A percentile compares a stretch with the other conserved stretches of the same genome.
phyloP scores from a whole-genome alignment of 2,113 vertebrate genomes.

The Callipepla squamata region DNA sequence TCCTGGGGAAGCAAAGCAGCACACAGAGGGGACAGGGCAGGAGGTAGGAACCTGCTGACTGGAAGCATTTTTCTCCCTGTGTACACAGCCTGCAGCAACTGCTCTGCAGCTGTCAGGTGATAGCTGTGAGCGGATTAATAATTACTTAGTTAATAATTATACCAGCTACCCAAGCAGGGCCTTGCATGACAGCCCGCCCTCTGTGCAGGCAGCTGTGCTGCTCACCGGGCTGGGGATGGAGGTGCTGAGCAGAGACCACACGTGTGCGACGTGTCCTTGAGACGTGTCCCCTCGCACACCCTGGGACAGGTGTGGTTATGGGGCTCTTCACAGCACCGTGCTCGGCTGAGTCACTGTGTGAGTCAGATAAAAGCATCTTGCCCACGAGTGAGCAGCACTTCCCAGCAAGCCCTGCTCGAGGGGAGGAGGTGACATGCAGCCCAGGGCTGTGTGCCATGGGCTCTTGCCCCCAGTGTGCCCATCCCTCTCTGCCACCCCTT shows the following conservation, averaged over 20 bases:
- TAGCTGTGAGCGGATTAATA: not conserved
- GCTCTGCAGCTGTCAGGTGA: not conserved
- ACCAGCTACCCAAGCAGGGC: not conserved
- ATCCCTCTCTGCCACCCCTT: no score
- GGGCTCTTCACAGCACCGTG: not conserved
- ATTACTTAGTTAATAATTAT: not conserved
- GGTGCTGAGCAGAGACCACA: not conserved
- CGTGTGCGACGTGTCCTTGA: not conserved
- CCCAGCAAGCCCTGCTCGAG: not conserved
- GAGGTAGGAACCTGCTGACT: not conserved
- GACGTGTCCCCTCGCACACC: not conserved
- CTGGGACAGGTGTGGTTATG: not conserved
- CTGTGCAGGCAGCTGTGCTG: not conserved
- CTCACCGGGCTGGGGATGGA: fast-evolving
- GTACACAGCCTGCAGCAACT: not conserved
- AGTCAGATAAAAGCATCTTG: not conserved
- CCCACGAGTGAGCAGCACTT: not conserved
- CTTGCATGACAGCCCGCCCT: fast-evolving
- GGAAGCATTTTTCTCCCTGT: not conserved
- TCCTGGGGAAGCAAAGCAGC: not conserved
- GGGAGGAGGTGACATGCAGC: no score
- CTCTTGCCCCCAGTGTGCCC: not conserved
- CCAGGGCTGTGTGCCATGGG: not conserved
- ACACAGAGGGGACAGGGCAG: not conserved
- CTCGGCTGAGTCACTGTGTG: not conserved